A percentile compares a stretch with the other conserved stretches of the same genome.
Evolutionary conservation across 2,113 vertebrate genomes (phyloP).

Genomic region (Lepidothrix coronata): DNA sequence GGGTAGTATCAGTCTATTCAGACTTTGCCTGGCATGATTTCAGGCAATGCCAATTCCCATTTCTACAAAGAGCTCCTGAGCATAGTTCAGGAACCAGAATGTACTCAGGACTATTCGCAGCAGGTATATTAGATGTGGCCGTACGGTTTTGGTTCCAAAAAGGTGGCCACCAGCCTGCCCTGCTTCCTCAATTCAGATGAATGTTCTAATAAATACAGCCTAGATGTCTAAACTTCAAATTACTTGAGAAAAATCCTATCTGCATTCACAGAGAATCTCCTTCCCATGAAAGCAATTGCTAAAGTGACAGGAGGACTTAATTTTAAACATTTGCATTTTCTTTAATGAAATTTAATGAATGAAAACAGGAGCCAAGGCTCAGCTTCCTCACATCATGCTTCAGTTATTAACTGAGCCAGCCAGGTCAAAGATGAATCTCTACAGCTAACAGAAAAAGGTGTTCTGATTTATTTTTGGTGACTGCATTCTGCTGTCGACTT

Average conservation of each 20-base stretch:
- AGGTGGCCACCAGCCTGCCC: not conserved
- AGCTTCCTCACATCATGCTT: not conserved
- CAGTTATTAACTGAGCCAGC: not conserved
- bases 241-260: not conserved
- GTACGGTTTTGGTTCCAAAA: not conserved
- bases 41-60: not conserved
- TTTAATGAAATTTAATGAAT: not conserved
- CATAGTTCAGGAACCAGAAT: not conserved
- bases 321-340: not conserved
- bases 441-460: not conserved
- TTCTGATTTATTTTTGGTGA: not conserved
- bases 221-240: not conserved
- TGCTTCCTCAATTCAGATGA: not conserved
- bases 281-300: not conserved
- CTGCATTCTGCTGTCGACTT: not conserved
- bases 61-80: not conserved
- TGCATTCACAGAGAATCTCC: not conserved
- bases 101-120: not conserved
- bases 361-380: not conserved
- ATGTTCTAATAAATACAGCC: not conserved
- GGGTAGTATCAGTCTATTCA: not conserved
- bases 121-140: fast-evolving
- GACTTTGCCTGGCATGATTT: not conserved
- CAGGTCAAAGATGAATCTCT: not conserved
- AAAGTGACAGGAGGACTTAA: not conserved